These are phyloP conservation scores for Gallirallus australis DNA, from an alignment of 2,797 vertebrate genomes.

Conservation along the genomic window DNA sequence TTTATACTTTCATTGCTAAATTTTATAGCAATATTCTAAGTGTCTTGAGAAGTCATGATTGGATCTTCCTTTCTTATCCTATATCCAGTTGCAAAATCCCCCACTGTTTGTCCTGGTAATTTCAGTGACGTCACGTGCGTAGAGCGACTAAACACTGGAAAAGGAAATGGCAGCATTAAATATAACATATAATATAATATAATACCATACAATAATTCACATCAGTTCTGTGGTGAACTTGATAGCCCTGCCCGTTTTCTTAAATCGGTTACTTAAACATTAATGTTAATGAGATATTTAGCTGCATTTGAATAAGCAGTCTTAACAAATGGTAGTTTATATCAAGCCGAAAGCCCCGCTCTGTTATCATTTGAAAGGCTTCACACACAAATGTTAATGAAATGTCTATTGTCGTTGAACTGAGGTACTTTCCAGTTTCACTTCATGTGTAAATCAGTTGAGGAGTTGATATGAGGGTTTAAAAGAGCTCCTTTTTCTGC, in stretches of 20 bases:
- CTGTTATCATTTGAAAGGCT: neutral
- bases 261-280: neutral
- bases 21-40: neutral
- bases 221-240: neutral
- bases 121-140: neutral
- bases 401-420: neutral
- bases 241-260: neutral
- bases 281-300: neutral
- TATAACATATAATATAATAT: neutral
- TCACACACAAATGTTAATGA: neutral
- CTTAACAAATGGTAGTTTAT: neutral
- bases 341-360: neutral
- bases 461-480: neutral
- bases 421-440: neutral
- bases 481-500: slow-evolving; percentile 4
- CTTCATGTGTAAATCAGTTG: neutral
- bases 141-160: neutral
- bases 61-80: neutral
- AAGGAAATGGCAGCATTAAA: neutral
- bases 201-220: neutral
- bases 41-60: neutral
- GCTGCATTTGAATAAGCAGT: neutral
- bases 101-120: neutral
- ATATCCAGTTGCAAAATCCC: neutral
- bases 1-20: neutral